A percentile compares a stretch with the other conserved stretches of the same genome.
Conservation (phyloP, 1,140 invertebrate genomes). For the Drosophila obscura region DNA sequence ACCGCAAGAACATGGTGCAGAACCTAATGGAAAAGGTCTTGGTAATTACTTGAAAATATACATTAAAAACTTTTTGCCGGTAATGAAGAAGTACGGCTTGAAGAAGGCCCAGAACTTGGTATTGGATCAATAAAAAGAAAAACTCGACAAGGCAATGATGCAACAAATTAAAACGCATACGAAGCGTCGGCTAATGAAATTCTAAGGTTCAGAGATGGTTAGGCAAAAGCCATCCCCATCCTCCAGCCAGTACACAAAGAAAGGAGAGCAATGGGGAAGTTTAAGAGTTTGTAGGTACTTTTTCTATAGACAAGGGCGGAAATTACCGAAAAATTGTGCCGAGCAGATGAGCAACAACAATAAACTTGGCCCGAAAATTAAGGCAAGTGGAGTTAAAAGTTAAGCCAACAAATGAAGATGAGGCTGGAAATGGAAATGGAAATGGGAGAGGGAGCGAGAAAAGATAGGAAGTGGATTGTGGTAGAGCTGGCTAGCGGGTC, state of each 20-base stretch:
- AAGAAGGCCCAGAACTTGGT: conserved; percentile 45
- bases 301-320: conserved; percentile 52
- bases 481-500: background rate
- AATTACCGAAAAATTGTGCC: conserved; percentile 75
- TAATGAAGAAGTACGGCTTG: conserved; percentile 17
- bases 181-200: conserved; percentile 66
- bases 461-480: conserved; percentile 3
- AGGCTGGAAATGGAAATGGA: conserved; percentile 33
- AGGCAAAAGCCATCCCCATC: conserved; percentile 1
- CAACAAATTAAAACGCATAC: conserved; percentile 75
- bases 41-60: conserved; percentile 63
- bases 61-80: conserved; percentile 61
- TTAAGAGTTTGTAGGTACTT: conserved; percentile 11
- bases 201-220: conserved; percentile 49
- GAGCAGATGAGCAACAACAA: conserved; percentile 65
- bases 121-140: conserved; percentile 68
- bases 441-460: conserved; percentile 8
- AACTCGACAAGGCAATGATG: conserved; percentile 70
- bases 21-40: conserved; percentile 51
- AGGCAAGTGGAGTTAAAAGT: conserved; percentile 80
- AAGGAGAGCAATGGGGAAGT: conserved; percentile 13
- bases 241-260: conserved; percentile 1
- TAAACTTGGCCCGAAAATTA: conserved; percentile 68
- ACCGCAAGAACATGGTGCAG: conserved; percentile 20
- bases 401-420: conserved; percentile 78